Conservation (phyloP, 2,797 vertebrate species). For the Rhadinocentrus ornatus region DNA sequence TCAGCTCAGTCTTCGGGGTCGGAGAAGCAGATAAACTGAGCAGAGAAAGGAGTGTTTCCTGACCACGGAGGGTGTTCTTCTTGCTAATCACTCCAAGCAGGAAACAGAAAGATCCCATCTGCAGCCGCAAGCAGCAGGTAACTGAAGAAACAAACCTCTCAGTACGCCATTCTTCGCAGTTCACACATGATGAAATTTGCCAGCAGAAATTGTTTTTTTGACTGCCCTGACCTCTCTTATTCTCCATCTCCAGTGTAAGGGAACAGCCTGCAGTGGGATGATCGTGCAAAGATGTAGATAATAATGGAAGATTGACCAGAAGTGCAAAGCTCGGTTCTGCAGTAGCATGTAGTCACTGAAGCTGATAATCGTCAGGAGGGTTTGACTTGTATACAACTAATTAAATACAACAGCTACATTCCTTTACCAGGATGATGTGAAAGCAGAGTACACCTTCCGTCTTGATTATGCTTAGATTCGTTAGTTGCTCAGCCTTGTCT, state of each 20-base stretch:
- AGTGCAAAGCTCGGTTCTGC: slow-evolving; percentile 30
- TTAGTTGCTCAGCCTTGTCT: slow-evolving; percentile 14
- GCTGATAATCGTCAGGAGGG: slow-evolving; percentile 46
- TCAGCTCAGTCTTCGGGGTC: neutral
- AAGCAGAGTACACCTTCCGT: slow-evolving; percentile 14
- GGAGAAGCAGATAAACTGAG: slow-evolving; percentile 13
- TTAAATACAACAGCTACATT: slow-evolving; percentile 13
- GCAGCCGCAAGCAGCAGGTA: slow-evolving; percentile 50
- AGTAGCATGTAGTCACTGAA: slow-evolving; percentile 13
- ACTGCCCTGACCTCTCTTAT: slow-evolving; percentile 58
- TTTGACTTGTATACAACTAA: slow-evolving; percentile 15
- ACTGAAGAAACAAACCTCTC: slow-evolving; percentile 63
- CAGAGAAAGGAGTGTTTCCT: slow-evolving; percentile 22
- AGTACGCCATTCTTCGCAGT: slow-evolving; percentile 36
- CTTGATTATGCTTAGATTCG: slow-evolving; percentile 33
- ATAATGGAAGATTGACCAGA: slow-evolving; percentile 49
- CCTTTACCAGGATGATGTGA: neutral
- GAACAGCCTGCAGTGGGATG: slow-evolving; percentile 44
- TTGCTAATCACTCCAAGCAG: slow-evolving; percentile 32
- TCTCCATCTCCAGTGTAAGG: slow-evolving; percentile 61
- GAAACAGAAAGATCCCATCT: slow-evolving; percentile 51
- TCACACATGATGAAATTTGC: slow-evolving; percentile 58
- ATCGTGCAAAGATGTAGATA: slow-evolving; percentile 53
- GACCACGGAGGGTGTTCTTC: slow-evolving; percentile 13
- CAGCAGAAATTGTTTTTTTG: slow-evolving; percentile 67